phyloP scores from a whole-genome alignment of 2,113 vertebrate genomes.

The Pionites leucogaster region DNA sequence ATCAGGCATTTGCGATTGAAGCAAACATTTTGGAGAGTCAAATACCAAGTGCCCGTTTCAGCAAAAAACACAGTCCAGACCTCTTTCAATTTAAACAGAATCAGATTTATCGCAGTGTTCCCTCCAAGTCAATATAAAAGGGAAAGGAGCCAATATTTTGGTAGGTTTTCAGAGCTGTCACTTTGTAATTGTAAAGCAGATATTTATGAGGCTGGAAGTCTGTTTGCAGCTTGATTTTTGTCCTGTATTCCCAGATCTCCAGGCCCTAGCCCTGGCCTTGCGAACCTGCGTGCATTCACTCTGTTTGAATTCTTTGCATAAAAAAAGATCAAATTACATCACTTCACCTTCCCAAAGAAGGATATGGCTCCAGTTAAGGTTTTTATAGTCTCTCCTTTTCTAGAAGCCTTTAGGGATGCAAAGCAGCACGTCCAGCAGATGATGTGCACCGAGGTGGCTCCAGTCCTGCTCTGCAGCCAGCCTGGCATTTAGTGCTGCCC shows the following conservation, averaged over 20 bases:
- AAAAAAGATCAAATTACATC: conserved; percentile 55
- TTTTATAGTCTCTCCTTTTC: conserved; percentile 30
- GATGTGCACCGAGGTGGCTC: not conserved
- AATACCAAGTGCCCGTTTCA: conserved; percentile 7
- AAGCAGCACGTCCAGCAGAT: not conserved
- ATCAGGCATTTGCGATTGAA: not conserved
- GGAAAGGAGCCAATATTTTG: not conserved
- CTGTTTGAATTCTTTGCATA: conserved; percentile 32
- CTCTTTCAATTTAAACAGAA: conserved; percentile 44
- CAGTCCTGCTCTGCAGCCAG: not conserved
- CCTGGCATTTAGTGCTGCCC: not conserved
- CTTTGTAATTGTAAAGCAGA: conserved; percentile 37
- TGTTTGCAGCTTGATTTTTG: conserved; percentile 33
- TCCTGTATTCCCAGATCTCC: not conserved
- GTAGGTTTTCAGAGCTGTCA: conserved; percentile 53
- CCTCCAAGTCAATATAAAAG: conserved; percentile 4
- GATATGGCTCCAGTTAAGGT: conserved; percentile 22
- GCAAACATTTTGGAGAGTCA: conserved; percentile 15
- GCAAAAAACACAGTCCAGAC: conserved; percentile 50
- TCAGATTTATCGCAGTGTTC: not conserved
- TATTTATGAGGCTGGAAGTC: conserved; percentile 49
- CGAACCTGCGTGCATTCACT: not conserved
- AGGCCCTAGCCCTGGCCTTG: not conserved
- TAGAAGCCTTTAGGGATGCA: not conserved
- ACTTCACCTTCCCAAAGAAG: conserved; percentile 31